A percentile compares a stretch with the other conserved stretches of the same genome.
phyloP scores from a whole-genome alignment of 2,797 vertebrate species.

The Carapus acus region DNA sequence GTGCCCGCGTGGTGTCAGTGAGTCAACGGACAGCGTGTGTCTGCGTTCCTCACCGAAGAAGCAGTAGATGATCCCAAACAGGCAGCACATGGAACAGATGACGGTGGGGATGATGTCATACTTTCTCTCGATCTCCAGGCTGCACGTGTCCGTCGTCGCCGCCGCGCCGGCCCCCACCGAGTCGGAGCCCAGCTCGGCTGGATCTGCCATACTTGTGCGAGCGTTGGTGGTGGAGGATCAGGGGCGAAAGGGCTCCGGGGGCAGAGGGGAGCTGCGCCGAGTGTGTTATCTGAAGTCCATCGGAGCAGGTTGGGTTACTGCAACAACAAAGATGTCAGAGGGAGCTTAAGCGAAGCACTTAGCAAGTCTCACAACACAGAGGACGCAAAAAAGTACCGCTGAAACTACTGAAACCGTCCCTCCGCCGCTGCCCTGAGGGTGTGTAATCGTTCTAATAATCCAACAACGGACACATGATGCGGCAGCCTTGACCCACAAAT shows the following conservation, averaged over 20 bases:
- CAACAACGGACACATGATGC: too few species aligned
- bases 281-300: constrained; percentile 65
- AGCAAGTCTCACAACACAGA: too few species aligned
- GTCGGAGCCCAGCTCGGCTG: constrained; percentile 65
- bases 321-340: constrained; percentile 8
- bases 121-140: constrained; percentile 71
- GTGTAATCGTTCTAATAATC: too few species aligned
- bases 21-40: neutral
- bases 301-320: constrained; percentile 39
- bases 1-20: neutral
- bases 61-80: constrained; percentile 87
- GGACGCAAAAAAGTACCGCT: too few species aligned
- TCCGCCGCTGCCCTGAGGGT: too few species aligned
- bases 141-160: constrained; percentile 68
- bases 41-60: constrained; percentile 79
- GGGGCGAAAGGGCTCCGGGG: too few species aligned
- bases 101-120: constrained; percentile 78
- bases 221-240: too few species aligned
- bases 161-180: constrained; percentile 57
- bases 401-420: too few species aligned
- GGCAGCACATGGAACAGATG: constrained; percentile 83
- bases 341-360: too few species aligned
- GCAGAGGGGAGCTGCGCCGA: too few species aligned
- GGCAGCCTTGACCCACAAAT: too few species aligned
- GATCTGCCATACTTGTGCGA: constrained; percentile 62